Base-by-base conservation (phyloP, 2,797 vertebrate species). In the Sciaenops ocellatus region DNA sequence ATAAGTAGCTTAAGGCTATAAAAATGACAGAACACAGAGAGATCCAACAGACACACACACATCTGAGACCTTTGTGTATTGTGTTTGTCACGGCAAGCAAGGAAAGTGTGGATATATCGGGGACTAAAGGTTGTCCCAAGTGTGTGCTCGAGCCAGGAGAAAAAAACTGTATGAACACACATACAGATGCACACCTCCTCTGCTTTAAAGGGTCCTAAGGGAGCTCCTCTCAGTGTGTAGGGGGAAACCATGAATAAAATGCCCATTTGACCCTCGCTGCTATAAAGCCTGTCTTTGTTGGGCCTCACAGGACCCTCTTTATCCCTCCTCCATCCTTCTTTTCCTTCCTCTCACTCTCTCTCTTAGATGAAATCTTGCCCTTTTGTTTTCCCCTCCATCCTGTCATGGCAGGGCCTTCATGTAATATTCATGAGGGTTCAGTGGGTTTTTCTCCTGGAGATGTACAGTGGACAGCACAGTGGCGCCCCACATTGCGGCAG, bases 251-350 rank as follows among this genome's bases (percentile, higher is more conserved):
- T 93, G 90, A 92, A 93, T 92, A 91, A 90, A 93, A 90, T 73
- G 83, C 81, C 90, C 88, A 89, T 91, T 93, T 91, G 89, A 92
- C 89, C 87, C 87, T 85, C 44, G 18, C 72, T 51, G 75, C 86
- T 78, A 92, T 92, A 88, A 94, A 93, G 90, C 81, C 85, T 18
- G 72, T 92, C 93, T 94, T 94, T 95, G 94, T 94, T 86, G 87
- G 71, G 73, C 85, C 87, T 93, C 92, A 94, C 87, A 94, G 91
- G 90, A 87, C 76, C 80, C 74, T 89, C 91, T 92, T 93, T 92
- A 91, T 93, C 87, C 89, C 78, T 81, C 87, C 87, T 88, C 86
- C 80, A 73, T 87, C 83, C 88, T 68, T 83, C 79, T 76, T 79
- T 78, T 83, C 83, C 87, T 88, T 85, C 74, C 76, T 80, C 85